phyloP scores from a whole-genome alignment of 2,888 invertebrate species.

The Andrena haemorrhoa region DNA sequence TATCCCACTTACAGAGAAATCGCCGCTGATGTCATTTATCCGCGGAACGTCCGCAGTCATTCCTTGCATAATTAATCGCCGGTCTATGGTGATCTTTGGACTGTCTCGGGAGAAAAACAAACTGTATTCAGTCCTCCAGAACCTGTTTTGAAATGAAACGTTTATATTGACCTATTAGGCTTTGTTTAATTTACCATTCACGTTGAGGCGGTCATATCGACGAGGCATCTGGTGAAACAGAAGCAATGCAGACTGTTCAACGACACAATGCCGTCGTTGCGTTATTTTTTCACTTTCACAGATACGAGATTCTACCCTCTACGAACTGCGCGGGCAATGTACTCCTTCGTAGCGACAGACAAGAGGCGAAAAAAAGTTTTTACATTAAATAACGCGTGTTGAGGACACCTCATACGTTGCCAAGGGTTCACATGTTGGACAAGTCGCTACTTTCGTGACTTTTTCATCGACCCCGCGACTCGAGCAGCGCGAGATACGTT shows the following conservation, averaged over 20 bases:
- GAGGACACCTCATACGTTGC: not conserved
- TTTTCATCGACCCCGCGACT: not conserved
- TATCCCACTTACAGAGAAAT: slow-evolving; percentile 81
- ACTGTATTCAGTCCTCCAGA: slow-evolving; percentile 7
- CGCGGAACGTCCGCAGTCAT: slow-evolving; percentile 36
- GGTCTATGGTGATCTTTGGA: slow-evolving; percentile 24
- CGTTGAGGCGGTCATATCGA: not conserved
- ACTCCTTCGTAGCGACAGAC: not conserved
- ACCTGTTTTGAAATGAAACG: not conserved
- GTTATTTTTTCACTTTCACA: slow-evolving; percentile 1
- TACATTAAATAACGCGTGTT: slow-evolving; percentile 11
- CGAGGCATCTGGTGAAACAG: not conserved
- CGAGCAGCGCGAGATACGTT: not conserved
- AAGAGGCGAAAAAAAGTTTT: slow-evolving; percentile 41
- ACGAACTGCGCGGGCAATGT: slow-evolving; percentile 27
- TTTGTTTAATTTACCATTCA: slow-evolving; percentile 9
- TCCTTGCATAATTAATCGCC: slow-evolving; percentile 60
- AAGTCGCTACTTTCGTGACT: slow-evolving; percentile 18
- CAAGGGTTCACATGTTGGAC: slow-evolving; percentile 10
- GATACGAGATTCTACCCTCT: slow-evolving; percentile 25
- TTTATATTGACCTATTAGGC: slow-evolving; percentile 1
- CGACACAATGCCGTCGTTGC: not conserved
- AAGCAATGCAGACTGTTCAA: not conserved
- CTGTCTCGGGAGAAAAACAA: not conserved
- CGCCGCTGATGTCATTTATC: slow-evolving; percentile 69